Evolutionary conservation across 37 sponge, comb jelly and placozoan species (phyloP), one percentile per base, ranked within the genome.

Genomic region (Diacarnus erythraeanus): DNA sequence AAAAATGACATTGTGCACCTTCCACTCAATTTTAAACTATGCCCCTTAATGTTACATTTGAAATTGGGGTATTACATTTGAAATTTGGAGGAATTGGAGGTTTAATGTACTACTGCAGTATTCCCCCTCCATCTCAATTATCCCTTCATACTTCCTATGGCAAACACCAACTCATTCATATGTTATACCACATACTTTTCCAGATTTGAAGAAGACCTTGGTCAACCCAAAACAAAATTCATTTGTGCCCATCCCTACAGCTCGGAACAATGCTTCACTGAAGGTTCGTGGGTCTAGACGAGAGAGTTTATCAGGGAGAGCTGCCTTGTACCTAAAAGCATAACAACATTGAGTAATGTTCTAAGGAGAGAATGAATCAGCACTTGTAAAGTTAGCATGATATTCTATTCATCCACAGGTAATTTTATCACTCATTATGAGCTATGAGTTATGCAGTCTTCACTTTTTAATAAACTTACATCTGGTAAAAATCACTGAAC

Each of bases 191-290:
- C 39, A 20, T 72, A 96, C 97, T 91, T 96, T 97, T 40, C 98
- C 98, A 73, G 98, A 83, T 77, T 83, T 87, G 83, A 97, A 97
- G 92, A 97, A 97, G 10, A 97, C 96, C 81, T 88, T 92, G 36
- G 95, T 89, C 66, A 84, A 80, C 1, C 98, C 98, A 85, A 97
- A 97, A 27, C 69, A 61, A 84, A 87, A 97, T 65, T 97, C 95
- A 42, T 71, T 42, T 12, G 84, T 75, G 22, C 65, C 54, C 95
- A 97, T 90, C 5, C 98, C 98, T 22, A 92, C 71, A 23, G 98
- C 93, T 38, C 88, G 64, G 71, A 97, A 97, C 47, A 97, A 87
- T 39, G 95, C 95, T 78, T 92, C 76, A 72, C 89, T 86, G 80
- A 94, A 94, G 20, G 75, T 77, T 59, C 92, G 71, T 5, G 98